A percentile compares a stretch with the other conserved stretches of the same genome.
Conservation (phyloP, 64 coral and sea anemone genomes). For the Dendrophyllia cribrosa region DNA sequence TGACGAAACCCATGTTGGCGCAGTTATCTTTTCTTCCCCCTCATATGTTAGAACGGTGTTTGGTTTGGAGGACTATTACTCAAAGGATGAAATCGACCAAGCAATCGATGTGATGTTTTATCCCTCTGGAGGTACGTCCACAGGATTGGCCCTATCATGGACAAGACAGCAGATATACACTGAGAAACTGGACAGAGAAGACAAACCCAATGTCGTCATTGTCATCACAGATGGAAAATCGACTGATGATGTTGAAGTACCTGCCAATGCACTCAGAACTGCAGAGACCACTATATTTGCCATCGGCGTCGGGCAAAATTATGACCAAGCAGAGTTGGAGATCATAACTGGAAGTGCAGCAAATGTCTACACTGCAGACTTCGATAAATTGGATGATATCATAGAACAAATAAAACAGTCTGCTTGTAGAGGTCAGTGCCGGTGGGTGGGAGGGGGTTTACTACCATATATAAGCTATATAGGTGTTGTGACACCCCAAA, state of each 20-base stretch:
- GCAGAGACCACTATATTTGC: conserved; percentile 32
- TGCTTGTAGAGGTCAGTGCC: conserved; percentile 55
- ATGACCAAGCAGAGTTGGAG: not conserved
- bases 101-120: conserved; percentile 55
- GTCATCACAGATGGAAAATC: conserved; percentile 81
- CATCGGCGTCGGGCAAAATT: conserved; percentile 65
- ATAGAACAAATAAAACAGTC: conserved; percentile 66
- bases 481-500: too few relatives aligned
- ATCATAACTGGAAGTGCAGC: conserved; percentile 32
- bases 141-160: conserved; percentile 47
- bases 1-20: conserved; percentile 67
- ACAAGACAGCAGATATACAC: conserved; percentile 22
- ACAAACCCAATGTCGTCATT: conserved; percentile 59
- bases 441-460: too few relatives aligned
- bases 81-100: not conserved
- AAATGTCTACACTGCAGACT: conserved; percentile 66
- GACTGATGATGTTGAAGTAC: not conserved
- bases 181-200: conserved; percentile 2
- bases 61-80: conserved; percentile 5
- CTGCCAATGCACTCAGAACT: conserved; percentile 23
- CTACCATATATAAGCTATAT: too few relatives aligned
- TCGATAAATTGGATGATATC: conserved; percentile 38
- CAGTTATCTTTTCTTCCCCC: conserved; percentile 54
- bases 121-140: conserved; percentile 55
- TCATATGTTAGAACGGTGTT: conserved; percentile 19